These are phyloP conservation scores for Dermolepida albohirtum DNA, from an alignment of 2,888 invertebrate species.

Conservation along the genomic window DNA sequence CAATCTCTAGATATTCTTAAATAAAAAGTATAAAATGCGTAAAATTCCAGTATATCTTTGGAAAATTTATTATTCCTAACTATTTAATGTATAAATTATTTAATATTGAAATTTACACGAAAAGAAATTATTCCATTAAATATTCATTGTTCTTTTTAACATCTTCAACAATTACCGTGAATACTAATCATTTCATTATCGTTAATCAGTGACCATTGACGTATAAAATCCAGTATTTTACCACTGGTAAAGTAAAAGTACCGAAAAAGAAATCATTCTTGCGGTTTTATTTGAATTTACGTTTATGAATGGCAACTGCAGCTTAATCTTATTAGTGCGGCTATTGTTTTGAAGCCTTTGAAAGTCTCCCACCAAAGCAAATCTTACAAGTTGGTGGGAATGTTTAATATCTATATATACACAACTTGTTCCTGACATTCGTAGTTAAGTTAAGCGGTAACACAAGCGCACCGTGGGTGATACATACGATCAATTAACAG, in stretches of 20 bases:
- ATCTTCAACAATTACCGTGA: too few species aligned
- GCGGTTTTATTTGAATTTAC: background rate
- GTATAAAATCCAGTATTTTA: too few species aligned
- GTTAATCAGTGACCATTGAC: too few species aligned
- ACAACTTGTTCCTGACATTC: slow-evolving; percentile 22
- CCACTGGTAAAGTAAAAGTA: slow-evolving; percentile 3
- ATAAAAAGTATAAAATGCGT: too few species aligned
- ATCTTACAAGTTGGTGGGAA: slow-evolving; percentile 32
- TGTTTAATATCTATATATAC: slow-evolving; percentile 27
- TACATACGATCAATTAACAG: slow-evolving; percentile 20
- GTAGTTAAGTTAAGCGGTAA: slow-evolving; percentile 11
- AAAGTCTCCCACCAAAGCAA: slow-evolving; percentile 19
- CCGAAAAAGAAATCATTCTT: background rate
- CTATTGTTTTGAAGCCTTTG: slow-evolving; percentile 33
- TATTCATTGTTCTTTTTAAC: too few species aligned
- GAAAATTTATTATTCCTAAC: too few species aligned
- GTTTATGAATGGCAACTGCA: slow-evolving; percentile 18
- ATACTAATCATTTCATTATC: too few species aligned
- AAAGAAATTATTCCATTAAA: too few species aligned
- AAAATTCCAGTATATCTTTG: too few species aligned
- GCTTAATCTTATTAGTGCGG: slow-evolving; percentile 28
- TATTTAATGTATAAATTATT: too few species aligned
- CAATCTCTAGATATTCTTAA: too few species aligned
- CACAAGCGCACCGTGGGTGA: slow-evolving; percentile 6
- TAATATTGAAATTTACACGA: too few species aligned